Evolutionary conservation across 1,140 invertebrate genomes (phyloP), one percentile per base, ranked within the genome.

Genomic region (Nixonia krombeini): DNA sequence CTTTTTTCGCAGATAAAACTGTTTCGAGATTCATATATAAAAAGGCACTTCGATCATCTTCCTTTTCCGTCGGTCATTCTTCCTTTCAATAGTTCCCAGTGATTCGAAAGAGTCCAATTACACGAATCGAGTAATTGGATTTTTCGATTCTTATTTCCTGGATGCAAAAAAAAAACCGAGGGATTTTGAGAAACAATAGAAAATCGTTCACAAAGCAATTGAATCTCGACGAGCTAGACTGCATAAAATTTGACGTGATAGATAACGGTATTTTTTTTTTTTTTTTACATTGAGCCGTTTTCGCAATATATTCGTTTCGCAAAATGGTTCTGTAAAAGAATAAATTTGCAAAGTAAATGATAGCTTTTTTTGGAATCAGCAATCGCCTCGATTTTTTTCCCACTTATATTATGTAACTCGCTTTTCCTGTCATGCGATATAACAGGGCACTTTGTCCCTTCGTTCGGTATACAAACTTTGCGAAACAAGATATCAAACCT

Each of bases 21-120:
- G 52, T 57, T 57, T 52, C 47, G 42, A 57, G 53, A 52, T 49
- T 63, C 47, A 35, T 57, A 40, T 52, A 64, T 42, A 64, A 64
- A 72, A 69, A 73, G 66, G 66, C 70, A 73, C 70, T 70, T 69
- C 70, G 66, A 64, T 61, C 55, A 61, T 55, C 53, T 72, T 56
- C 56, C 56, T 37, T 41, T 46, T 42, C 12, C 31, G 44, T 41
- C 21, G 40, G 38, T 44, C 10, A 44, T 44, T 25, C 21, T 44
- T 26, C 40, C 23, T 29, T 12, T 46, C 26, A 46, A 23, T 10
- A 46, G 9, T 29, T 46, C 26, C 42, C 42, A 17, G 25, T n/a
- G 26, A 46, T 50, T 51, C 51, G 31, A 35, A 53, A 31, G 21
- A 50, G 57, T 25, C 44, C 62, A 52, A 57, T 65, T 65, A 65